Percentiles rank a stretch among this genome's conserved stretches.
Evolutionary conservation across 2,888 invertebrate genomes (phyloP).

Genomic region (Eueremaeus valkanovi): DNA sequence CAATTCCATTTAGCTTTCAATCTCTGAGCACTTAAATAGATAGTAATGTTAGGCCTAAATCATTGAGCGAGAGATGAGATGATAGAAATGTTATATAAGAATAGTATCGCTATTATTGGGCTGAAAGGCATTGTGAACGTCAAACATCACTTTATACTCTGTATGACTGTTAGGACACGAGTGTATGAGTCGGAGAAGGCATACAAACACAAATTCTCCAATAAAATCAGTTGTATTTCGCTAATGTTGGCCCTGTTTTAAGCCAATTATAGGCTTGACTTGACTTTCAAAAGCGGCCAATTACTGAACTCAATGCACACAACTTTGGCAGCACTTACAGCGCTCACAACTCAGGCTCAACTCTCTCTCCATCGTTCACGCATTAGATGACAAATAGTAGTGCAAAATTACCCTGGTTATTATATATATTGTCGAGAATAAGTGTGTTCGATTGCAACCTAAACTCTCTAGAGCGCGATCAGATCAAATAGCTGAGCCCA

Average conservation of each 20-base stretch:
- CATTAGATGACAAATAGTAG: constrained; percentile 32
- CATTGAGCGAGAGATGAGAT: constrained; percentile 5
- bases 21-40: constrained; percentile 28
- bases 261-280: constrained; percentile 32
- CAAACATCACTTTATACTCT: constrained; percentile 31
- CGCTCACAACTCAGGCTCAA: not conserved
- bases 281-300: constrained; percentile 31
- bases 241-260: constrained; percentile 24
- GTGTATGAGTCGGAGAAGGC: too few relatives aligned
- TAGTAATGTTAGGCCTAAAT: constrained; percentile 26
- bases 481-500: constrained; percentile 26
- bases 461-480: constrained; percentile 22
- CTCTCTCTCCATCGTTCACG: constrained; percentile 21
- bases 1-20: constrained; percentile 18
- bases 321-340: not conserved
- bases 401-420: constrained; percentile 18
- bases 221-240: constrained; percentile 15
- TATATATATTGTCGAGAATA: constrained; percentile 23
- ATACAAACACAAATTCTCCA: constrained; percentile 29
- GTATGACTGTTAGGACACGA: not conserved
- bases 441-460: constrained; percentile 18
- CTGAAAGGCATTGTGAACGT: not conserved
- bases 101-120: constrained; percentile 9
- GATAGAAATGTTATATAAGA: constrained; percentile 23
- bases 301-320: constrained; percentile 14